Conservation (phyloP, 2,888 invertebrate genomes). For the Volucella inflata region DNA sequence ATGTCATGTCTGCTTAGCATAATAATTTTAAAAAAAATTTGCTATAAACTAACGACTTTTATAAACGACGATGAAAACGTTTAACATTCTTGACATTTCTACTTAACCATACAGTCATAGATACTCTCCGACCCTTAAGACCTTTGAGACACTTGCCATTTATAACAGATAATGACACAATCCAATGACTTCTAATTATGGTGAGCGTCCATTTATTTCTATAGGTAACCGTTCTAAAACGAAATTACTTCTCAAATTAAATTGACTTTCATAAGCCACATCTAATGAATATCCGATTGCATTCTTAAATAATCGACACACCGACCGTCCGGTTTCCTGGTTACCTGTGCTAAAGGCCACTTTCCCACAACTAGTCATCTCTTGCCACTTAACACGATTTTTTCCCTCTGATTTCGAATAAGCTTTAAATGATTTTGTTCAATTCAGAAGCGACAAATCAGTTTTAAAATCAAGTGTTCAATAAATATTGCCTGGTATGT, state of each 20-base stretch:
- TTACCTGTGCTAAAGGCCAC: background rate
- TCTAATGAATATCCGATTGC: constrained; percentile 13
- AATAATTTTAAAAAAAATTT: too few species aligned
- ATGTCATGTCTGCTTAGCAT: too few species aligned
- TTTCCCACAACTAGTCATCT: constrained; percentile 10
- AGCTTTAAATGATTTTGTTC: constrained; percentile 1
- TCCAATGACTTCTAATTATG: constrained; percentile 8
- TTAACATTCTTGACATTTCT: too few species aligned
- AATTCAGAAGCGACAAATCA: constrained; percentile 3
- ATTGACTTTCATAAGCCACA: constrained; percentile 14
- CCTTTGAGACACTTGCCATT: background rate
- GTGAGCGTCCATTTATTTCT: background rate
- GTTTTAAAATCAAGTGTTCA: background rate
- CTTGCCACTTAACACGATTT: constrained; percentile 29
- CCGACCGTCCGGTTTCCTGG: too few species aligned
- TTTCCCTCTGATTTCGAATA: background rate
- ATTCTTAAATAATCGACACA: constrained; percentile 4
- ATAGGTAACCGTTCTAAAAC: background rate
- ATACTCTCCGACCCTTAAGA: background rate
- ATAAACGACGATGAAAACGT: too few species aligned
- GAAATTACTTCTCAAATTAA: background rate
- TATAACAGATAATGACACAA: background rate
- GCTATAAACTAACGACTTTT: too few species aligned
- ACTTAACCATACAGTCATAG: too few species aligned
- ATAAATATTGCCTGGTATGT: background rate